Conservation (phyloP, 2,888 invertebrate genomes). For the Macaria notata region DNA sequence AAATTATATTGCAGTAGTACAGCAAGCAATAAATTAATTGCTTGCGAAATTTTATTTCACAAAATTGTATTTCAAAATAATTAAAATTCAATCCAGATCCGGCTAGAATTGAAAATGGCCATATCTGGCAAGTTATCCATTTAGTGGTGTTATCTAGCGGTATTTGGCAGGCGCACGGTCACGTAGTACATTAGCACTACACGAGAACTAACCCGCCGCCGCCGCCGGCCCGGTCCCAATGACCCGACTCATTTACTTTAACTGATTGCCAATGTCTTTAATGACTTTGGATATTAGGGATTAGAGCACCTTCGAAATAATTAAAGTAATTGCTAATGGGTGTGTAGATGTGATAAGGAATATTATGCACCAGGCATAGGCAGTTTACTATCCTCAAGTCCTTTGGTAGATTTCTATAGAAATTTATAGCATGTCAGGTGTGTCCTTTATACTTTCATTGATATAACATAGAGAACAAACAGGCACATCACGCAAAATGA, state of each 20-base stretch:
- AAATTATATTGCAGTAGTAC: too few species aligned
- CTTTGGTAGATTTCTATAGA: too few species aligned
- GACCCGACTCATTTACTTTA: slow-evolving; percentile 50
- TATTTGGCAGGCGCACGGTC: slow-evolving; percentile 42
- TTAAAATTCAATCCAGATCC: slow-evolving; percentile 24
- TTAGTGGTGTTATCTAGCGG: slow-evolving; percentile 28
- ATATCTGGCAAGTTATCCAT: slow-evolving; percentile 31
- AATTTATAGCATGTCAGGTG: too few species aligned
- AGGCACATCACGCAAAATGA: too few species aligned
- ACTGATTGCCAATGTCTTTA: slow-evolving; percentile 57
- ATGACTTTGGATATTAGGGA: slow-evolving; percentile 28
- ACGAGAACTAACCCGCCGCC: slow-evolving; percentile 51
- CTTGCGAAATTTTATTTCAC: too few species aligned
- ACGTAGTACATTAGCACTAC: slow-evolving; percentile 66
- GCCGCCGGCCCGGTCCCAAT: slow-evolving; percentile 47
- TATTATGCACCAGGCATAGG: too few species aligned
- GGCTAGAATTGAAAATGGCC: slow-evolving; percentile 30
- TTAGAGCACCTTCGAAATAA: slow-evolving; percentile 1
- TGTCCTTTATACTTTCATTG: too few species aligned
- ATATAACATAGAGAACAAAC: too few species aligned
- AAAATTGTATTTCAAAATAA: slow-evolving; percentile 6
- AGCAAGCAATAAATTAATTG: too few species aligned
- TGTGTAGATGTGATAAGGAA: background rate
- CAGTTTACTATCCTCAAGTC: too few species aligned
- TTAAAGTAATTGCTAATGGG: background rate